Evolutionary conservation across 2,113 vertebrate species (phyloP), one percentile per base, ranked within the genome.

Genomic region (Potamarius usumacintae): DNA sequence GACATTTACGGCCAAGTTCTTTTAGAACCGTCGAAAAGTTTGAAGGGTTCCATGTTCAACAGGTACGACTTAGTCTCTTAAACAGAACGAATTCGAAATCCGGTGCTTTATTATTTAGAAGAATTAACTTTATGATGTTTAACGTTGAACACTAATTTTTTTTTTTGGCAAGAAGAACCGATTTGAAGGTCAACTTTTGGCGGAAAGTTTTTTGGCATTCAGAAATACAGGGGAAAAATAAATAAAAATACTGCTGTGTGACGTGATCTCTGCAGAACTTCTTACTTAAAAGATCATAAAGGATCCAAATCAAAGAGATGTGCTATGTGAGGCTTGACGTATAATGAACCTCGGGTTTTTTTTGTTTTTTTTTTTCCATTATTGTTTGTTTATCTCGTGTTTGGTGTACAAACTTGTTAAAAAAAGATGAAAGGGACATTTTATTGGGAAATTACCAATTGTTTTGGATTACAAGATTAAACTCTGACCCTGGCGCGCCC

Each of bases 401-500:
- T 85, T 50, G 14, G 14, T 63, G 57, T 79, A 85, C 60, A 88
- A 58, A 78, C 82, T 78, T 85, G 72, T 88, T 82, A 69, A 82
- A 72, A 87, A 86, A 62, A 85, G 60, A 83, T 83, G 84, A 87
- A 88, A 85, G 77, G 83, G 80, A 53, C 30, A 48, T 74, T 90
- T 91, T 94, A 94, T 93, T 93, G 94, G 92, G 92, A 94, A 95
- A 96, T 96, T 94, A 96, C 93, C 91, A 93, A 96, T 94, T 95
- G 95, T 96, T 95, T 93, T 93, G 95, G 94, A 96, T 97, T 94
- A 96, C 94, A 94, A 94, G 95, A 93, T 95, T 96, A 92, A 94
- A 93, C 94, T 95, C 94, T 94, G 94, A 95, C 95, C 95, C 91
- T 57, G 86, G 94, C 90, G 86, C 2, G 92, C 93, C 94, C 97